Evolutionary conservation across 2,797 vertebrate species (phyloP).

Genomic region (Emys orbicularis): DNA sequence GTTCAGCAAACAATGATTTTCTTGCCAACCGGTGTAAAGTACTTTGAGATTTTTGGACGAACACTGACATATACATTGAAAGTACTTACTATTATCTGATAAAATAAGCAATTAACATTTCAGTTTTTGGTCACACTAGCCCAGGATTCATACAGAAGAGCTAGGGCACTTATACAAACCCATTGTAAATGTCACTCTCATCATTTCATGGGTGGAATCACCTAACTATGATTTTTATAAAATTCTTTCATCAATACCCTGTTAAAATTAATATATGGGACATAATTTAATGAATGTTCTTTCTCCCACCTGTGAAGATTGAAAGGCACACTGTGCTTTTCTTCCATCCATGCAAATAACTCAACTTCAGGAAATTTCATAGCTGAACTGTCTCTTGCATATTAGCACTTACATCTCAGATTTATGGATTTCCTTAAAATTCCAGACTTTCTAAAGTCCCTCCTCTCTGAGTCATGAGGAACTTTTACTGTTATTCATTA

Average conservation of each 20-base stretch:
- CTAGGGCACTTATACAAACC: not conserved
- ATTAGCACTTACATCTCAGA: not conserved
- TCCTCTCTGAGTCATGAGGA: not conserved
- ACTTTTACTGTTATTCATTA: not conserved
- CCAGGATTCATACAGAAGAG: not conserved
- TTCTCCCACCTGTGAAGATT: not conserved
- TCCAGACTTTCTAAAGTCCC: fast-evolving
- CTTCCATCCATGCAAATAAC: not conserved
- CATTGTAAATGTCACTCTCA: not conserved
- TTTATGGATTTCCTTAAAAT: not conserved
- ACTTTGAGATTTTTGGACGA: not conserved
- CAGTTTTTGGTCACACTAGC: not conserved
- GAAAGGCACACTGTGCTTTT: not conserved
- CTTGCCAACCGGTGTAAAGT: not conserved
- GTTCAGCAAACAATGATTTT: not conserved
- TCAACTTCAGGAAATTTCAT: not conserved
- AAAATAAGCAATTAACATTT: not conserved
- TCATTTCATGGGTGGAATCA: not conserved
- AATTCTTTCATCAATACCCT: not conserved
- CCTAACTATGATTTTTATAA: not conserved
- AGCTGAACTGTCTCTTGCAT: not conserved
- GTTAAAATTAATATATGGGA: not conserved
- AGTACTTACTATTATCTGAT: not conserved
- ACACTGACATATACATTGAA: not conserved
- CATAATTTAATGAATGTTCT: not conserved